These are phyloP conservation scores for Drosophila truncata DNA, from an alignment of 1,140 invertebrate genomes.

Conservation along the genomic window DNA sequence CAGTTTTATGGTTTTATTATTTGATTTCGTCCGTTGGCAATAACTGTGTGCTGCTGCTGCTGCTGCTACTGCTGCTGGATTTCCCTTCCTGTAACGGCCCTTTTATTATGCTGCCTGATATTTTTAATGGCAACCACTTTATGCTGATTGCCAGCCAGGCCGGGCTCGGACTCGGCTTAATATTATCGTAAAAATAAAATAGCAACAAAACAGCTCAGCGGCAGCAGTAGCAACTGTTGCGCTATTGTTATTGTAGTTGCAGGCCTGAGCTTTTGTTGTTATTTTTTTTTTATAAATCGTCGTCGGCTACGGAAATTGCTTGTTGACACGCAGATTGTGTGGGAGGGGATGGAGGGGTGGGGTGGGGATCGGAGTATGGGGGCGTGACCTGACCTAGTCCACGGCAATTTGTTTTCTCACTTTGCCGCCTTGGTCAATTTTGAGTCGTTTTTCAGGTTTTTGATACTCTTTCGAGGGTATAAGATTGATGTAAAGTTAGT, in stretches of 20 bases:
- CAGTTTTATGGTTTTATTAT: constrained; percentile 80
- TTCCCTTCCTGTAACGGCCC: constrained; percentile 41
- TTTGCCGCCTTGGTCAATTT: constrained; percentile 52
- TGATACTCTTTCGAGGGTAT: constrained; percentile 13
- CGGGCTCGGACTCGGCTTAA: constrained; percentile 62
- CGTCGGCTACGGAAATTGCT: constrained; percentile 73
- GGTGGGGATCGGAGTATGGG: constrained; percentile 1
- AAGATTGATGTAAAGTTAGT: no score
- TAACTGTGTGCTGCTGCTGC: background rate
- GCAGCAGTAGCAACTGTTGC: constrained; percentile 63
- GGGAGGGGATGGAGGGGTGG: constrained; percentile 8
- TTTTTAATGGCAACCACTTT: constrained; percentile 82
- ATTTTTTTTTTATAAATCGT: constrained; percentile 49
- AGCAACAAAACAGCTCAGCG: constrained; percentile 46
- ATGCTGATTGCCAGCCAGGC: constrained; percentile 73
- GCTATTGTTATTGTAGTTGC: constrained; percentile 32
- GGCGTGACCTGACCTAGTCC: constrained; percentile 64
- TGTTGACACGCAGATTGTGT: constrained; percentile 72
- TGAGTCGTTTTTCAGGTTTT: constrained; percentile 18
- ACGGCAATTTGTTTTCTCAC: constrained; percentile 75
- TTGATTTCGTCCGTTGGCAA: constrained; percentile 61
- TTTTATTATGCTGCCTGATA: constrained; percentile 81
- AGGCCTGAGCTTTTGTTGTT: constrained; percentile 36
- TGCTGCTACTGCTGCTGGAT: background rate
- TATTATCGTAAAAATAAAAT: constrained; percentile 80